Evolutionary conservation across 2,888 invertebrate species (phyloP).

Genomic region (Anarsia innoxiella): DNA sequence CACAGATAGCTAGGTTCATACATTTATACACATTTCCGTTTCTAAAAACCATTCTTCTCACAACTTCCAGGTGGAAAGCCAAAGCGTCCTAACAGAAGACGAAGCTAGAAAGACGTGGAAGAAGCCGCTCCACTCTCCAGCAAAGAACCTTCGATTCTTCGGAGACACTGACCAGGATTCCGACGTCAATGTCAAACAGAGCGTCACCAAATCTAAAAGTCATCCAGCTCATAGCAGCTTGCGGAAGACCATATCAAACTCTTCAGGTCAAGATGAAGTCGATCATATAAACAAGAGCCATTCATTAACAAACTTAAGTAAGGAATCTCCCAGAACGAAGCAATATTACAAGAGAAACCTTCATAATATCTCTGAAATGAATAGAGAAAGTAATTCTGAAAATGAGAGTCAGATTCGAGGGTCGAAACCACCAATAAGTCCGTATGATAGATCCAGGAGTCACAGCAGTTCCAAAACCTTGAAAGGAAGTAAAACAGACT

Average conservation of each 20-base stretch:
- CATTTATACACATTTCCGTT: no score
- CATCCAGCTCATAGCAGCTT: constrained; percentile 46
- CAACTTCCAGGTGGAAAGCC: constrained; percentile 54
- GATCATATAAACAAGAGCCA: constrained; percentile 61
- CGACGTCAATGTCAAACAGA: constrained; percentile 68
- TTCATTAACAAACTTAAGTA: constrained; percentile 57
- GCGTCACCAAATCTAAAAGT: constrained; percentile 42
- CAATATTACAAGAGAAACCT: constrained; percentile 66
- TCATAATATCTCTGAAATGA: constrained; percentile 75
- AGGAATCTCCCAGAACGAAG: constrained; percentile 48
- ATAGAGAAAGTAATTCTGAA: constrained; percentile 50
- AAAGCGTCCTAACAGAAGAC: constrained; percentile 72
- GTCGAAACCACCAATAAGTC: constrained; percentile 61
- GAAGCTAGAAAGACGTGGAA: constrained; percentile 49
- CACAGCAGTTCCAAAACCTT: constrained; percentile 66
- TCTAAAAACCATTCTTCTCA: no score
- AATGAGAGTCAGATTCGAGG: constrained; percentile 51
- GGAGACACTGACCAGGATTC: constrained; percentile 89
- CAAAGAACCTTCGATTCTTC: constrained; percentile 87
- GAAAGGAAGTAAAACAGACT: constrained; percentile 41
- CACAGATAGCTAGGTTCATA: no score
- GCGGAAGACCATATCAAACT: constrained; percentile 60
- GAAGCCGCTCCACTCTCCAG: constrained; percentile 58
- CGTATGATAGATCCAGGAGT: constrained; percentile 60
- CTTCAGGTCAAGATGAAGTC: constrained; percentile 58